These are phyloP conservation scores for Mystacides longicornis DNA, from an alignment of 2,888 invertebrate species.

Conservation along the genomic window DNA sequence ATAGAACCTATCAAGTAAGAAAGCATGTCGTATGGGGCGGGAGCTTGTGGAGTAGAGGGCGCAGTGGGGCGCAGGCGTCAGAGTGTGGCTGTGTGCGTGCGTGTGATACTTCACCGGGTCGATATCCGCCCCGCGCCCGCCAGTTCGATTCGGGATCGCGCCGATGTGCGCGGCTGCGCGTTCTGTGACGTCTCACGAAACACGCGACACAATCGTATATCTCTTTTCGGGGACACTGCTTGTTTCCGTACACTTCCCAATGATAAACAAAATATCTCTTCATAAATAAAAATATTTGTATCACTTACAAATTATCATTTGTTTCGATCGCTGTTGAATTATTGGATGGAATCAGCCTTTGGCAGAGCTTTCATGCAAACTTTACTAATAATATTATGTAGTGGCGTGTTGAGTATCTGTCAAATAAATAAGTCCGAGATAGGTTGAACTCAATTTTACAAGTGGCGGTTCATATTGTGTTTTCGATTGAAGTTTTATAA, in stretches of 20 bases:
- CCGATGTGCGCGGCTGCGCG: constrained; percentile 20
- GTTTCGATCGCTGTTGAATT: too few relatives aligned
- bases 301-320: too few relatives aligned
- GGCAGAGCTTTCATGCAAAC: too few relatives aligned
- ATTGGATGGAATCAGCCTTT: too few relatives aligned
- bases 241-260: too few relatives aligned
- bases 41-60: constrained; percentile 3
- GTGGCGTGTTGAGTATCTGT: not conserved
- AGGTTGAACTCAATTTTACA: not conserved
- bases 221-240: not conserved
- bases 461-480: constrained; percentile 1
- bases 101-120: constrained; percentile 11
- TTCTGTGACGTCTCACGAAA: constrained; percentile 2
- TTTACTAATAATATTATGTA: too few relatives aligned
- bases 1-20: not conserved
- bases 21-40: not conserved
- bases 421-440: not conserved
- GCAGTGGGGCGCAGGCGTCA: constrained; percentile 19
- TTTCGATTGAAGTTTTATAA: not conserved
- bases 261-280: constrained; percentile 3
- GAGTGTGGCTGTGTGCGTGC: too few relatives aligned
- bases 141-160: constrained; percentile 21
- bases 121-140: constrained; percentile 18
- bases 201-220: constrained; percentile 6
- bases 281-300: too few relatives aligned